Conservation (phyloP, 92 coral and sea anemone genomes). For the Porites cylindrica region DNA sequence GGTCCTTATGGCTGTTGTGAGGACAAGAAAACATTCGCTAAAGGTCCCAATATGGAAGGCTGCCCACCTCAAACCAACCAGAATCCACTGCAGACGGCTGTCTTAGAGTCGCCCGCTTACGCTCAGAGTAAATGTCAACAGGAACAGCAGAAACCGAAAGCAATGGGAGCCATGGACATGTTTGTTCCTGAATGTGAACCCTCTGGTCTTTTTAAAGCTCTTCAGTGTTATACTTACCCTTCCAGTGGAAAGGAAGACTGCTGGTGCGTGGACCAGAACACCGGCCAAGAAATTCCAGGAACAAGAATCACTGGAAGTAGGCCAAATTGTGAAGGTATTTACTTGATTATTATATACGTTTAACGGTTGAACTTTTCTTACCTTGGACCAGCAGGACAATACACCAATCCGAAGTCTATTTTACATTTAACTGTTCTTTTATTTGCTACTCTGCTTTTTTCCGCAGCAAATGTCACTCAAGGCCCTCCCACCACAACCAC, state of each 20-base stretch:
- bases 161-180: conserved; percentile 64
- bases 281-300: conserved; percentile 81
- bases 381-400: no score
- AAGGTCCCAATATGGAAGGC: conserved; percentile 91
- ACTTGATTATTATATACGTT: neutral
- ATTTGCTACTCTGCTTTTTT: neutral
- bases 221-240: conserved; percentile 86
- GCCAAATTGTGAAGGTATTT: conserved; percentile 75
- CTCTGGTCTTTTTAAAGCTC: conserved; percentile 74
- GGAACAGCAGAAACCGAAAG: conserved; percentile 57
- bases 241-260: conserved; percentile 73
- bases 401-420: no score
- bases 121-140: conserved; percentile 62
- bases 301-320: conserved; percentile 64
- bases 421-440: neutral
- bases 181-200: conserved; percentile 85
- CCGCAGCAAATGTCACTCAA: conserved; percentile 26
- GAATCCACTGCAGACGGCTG: conserved; percentile 19
- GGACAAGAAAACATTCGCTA: conserved; percentile 80
- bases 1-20: conserved; percentile 91
- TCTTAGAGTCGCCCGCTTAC: neutral
- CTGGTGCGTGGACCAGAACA: conserved; percentile 90
- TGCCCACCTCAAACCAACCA: conserved; percentile 56
- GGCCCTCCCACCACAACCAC: neutral
- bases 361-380: no score